Percentiles rank a stretch among this genome's conserved stretches.
These are phyloP conservation scores for Platycheirus rosarum DNA, from an alignment of 2,888 invertebrate genomes.

Conservation along the genomic window DNA sequence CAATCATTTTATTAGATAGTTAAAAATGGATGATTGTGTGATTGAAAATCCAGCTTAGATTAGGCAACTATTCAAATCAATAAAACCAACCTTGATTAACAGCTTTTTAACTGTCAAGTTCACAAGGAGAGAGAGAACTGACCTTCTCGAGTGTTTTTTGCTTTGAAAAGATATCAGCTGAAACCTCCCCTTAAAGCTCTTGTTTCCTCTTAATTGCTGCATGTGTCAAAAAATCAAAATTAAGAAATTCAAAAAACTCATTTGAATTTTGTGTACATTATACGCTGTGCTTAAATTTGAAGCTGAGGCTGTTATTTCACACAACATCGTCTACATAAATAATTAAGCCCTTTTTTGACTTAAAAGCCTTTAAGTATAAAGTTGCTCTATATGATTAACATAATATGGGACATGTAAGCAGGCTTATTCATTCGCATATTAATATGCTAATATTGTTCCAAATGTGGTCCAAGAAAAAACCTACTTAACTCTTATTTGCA, in stretches of 20 bases:
- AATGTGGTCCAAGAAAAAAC: not conserved
- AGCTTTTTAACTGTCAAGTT: conserved; percentile 27
- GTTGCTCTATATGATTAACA: conserved; percentile 32
- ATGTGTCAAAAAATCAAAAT: not conserved
- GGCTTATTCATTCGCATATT: not conserved
- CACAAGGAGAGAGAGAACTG: conserved; percentile 15
- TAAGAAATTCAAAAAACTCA: not conserved
- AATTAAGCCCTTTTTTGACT: too few species aligned
- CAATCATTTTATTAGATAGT: too few species aligned
- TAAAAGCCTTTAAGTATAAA: too few species aligned
- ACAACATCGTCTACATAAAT: too few species aligned
- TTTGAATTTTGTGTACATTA: not conserved
- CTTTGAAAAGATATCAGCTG: not conserved
- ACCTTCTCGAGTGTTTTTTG: conserved; percentile 17
- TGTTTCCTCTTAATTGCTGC: conserved; percentile 37
- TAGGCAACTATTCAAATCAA: conserved; percentile 18
- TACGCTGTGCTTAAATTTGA: too few species aligned
- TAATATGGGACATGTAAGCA: not conserved
- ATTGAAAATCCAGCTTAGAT: not conserved
- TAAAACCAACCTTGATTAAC: conserved; percentile 6
- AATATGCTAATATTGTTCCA: conserved; percentile 8
- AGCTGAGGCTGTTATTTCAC: too few species aligned
- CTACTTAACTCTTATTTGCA: conserved; percentile 16
- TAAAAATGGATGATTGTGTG: not conserved
- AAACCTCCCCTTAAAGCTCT: conserved; percentile 35